Evolutionary conservation across 2,797 vertebrate species (phyloP).

Genomic region (Parauchenoglanis punctatus): DNA sequence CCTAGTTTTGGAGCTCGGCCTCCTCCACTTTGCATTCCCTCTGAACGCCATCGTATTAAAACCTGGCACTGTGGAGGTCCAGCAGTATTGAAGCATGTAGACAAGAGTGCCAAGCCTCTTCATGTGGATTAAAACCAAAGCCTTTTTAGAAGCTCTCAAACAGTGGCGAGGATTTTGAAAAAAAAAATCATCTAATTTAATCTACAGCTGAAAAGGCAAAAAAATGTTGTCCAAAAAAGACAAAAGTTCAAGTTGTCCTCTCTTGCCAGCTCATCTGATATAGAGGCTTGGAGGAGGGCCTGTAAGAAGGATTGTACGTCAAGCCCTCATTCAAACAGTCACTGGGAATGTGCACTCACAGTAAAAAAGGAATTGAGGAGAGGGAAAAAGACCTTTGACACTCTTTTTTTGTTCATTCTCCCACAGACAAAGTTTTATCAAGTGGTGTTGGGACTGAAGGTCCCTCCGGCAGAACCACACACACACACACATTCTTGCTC

Average conservation of each 20-base stretch:
- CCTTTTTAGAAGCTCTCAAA: constrained; percentile 43
- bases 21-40: constrained; percentile 16
- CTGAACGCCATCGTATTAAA: constrained; percentile 33
- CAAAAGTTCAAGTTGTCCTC: constrained; percentile 77
- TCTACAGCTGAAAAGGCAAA: constrained; percentile 61
- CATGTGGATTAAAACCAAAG: constrained; percentile 47
- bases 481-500: constrained; percentile 42
- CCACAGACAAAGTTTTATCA: constrained; percentile 79
- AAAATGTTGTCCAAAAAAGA: constrained; percentile 63
- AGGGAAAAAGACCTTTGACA: constrained; percentile 65
- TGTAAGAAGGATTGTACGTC: constrained; percentile 59
- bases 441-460: constrained; percentile 70
- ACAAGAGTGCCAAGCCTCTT: constrained; percentile 25
- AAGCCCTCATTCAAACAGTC: constrained; percentile 70
- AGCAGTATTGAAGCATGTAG: constrained; percentile 26
- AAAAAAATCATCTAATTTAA: constrained; percentile 48
- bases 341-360: constrained; percentile 68
- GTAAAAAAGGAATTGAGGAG: constrained; percentile 57
- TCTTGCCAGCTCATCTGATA: constrained; percentile 69
- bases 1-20: constrained; percentile 6
- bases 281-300: constrained; percentile 66
- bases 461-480: constrained; percentile 75
- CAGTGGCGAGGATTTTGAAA: background rate
- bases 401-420: constrained; percentile 68
- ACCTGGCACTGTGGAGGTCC: constrained; percentile 30